Conservation (phyloP, 2,797 vertebrate genomes). For the Rhinichthys osculus region DNA sequence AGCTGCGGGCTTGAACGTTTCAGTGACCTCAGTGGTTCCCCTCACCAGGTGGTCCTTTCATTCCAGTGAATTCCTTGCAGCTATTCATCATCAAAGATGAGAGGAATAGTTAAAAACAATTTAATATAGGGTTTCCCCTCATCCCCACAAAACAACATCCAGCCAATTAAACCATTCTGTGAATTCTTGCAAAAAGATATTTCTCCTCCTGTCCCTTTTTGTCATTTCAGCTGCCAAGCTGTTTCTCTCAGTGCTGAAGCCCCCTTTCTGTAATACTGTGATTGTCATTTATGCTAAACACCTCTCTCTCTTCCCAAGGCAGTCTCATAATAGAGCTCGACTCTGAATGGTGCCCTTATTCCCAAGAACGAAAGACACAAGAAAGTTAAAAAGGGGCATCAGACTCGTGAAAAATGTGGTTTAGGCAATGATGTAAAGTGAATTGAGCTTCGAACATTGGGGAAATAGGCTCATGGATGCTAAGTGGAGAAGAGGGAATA, state of each 20-base stretch:
- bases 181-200: constrained; percentile 22
- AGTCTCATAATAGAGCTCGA: constrained; percentile 58
- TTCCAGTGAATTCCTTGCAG: neutral
- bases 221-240: constrained; percentile 28
- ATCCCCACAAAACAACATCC: neutral
- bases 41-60: constrained; percentile 39
- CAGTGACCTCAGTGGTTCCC: constrained; percentile 11
- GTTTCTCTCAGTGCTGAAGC: constrained; percentile 4
- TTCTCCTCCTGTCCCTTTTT: constrained; percentile 21
- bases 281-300: constrained; percentile 65
- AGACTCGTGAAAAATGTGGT: constrained; percentile 56
- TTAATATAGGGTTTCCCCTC: neutral
- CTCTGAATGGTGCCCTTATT: constrained; percentile 60
- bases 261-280: constrained; percentile 46
- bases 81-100: constrained; percentile 11
- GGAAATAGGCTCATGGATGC: constrained; percentile 35
- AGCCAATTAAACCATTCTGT: constrained; percentile 25
- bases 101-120: constrained; percentile 6
- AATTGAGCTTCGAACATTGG: constrained; percentile 47
- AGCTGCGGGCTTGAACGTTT: constrained; percentile 29
- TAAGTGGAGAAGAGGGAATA: constrained; percentile 50
- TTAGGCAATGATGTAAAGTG: constrained; percentile 51
- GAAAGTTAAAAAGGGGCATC: constrained; percentile 55
- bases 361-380: constrained; percentile 47
- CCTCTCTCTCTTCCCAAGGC: constrained; percentile 62